Conservation (phyloP, 2,888 invertebrate genomes). For the Macrophya annulata region DNA sequence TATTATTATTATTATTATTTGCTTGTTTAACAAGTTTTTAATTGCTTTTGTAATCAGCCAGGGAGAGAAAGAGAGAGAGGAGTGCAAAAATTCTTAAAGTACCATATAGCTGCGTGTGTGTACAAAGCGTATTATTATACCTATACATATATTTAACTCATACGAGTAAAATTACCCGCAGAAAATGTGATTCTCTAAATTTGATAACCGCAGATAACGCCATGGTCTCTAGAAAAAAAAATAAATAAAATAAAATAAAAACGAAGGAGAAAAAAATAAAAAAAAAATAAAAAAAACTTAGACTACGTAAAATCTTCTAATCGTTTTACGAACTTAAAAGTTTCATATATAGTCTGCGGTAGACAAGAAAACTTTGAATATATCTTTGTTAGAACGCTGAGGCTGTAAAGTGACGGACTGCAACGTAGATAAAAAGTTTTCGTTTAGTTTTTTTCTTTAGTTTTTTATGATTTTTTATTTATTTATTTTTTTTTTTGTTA, state of each 20-base stretch:
- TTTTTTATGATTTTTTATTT: too few relatives aligned
- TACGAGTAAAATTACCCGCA: background rate
- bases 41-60: constrained; percentile 23
- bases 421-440: background rate
- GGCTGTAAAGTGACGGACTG: background rate
- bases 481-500: too few relatives aligned
- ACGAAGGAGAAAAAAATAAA: too few relatives aligned
- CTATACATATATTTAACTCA: background rate
- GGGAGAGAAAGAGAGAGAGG: background rate
- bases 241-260: too few relatives aligned
- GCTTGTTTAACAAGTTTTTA: constrained; percentile 27
- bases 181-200: background rate
- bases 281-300: background rate
- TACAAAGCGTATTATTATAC: background rate
- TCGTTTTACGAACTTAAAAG: background rate
- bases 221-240: background rate
- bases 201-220: background rate
- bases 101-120: background rate
- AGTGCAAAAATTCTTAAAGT: background rate
- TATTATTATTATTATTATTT: background rate
- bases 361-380: too few relatives aligned
- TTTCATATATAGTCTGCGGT: too few relatives aligned
- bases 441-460: too few relatives aligned
- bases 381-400: too few relatives aligned
- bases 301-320: background rate